phyloP scores from a whole-genome alignment of 2,113 vertebrate species.

The Hirundichthys speculiger region DNA sequence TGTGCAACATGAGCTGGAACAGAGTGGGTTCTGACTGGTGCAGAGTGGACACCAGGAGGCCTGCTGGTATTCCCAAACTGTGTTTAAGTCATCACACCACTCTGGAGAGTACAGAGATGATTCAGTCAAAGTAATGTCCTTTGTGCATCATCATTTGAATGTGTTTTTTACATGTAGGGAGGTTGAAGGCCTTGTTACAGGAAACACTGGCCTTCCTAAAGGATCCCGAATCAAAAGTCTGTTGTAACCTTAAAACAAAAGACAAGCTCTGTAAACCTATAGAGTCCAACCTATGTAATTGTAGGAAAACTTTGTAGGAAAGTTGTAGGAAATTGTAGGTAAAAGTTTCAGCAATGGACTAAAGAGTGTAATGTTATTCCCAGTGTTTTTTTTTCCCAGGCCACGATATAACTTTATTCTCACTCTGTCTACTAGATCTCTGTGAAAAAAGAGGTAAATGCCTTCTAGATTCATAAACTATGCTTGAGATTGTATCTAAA shows the following conservation, averaged over 20 bases:
- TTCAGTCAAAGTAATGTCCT: conserved; percentile 31
- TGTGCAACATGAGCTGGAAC: conserved; percentile 53
- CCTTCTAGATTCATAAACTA: conserved; percentile 32
- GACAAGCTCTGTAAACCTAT: too few relatives aligned
- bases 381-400: conserved; percentile 5
- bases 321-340: neutral
- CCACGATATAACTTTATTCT: conserved; percentile 1
- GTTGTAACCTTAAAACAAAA: too few relatives aligned
- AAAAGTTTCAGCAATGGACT: neutral
- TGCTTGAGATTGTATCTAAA: conserved; percentile 37
- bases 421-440: conserved; percentile 7
- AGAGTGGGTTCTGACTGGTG: conserved; percentile 20
- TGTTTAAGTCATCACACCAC: conserved; percentile 29
- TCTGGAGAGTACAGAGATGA: conserved; percentile 8
- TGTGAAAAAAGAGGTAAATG: conserved; percentile 23
- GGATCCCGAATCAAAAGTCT: neutral
- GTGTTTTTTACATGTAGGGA: too few relatives aligned
- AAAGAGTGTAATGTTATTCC: neutral
- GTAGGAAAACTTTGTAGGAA: too few relatives aligned
- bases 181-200: neutral
- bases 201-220: neutral
- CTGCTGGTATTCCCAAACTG: conserved; percentile 53
- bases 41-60: conserved; percentile 49
- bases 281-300: too few relatives aligned
- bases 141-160: conserved; percentile 8